Evolutionary conservation across 2,113 vertebrate species (phyloP).

Genomic region (Natator depressus): DNA sequence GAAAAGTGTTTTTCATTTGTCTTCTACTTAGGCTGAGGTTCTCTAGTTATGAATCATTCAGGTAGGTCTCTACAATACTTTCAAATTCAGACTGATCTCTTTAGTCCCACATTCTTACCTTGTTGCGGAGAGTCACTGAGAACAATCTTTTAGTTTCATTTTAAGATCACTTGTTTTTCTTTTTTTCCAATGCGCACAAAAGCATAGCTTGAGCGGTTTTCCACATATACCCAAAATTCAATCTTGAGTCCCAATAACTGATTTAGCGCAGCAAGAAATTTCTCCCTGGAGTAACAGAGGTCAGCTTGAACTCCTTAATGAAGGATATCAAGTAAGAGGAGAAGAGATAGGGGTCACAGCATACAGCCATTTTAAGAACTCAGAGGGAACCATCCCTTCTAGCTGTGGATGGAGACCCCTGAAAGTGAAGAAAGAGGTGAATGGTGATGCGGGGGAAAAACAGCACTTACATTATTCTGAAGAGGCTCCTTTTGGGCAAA

Average conservation of each 20-base stretch:
- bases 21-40: background rate
- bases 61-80: background rate
- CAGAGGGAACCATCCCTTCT: background rate
- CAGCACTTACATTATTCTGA: background rate
- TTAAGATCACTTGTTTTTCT: background rate
- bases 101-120: background rate
- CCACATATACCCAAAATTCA: background rate
- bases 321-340: constrained; percentile 16
- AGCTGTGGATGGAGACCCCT: background rate
- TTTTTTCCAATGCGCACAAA: background rate
- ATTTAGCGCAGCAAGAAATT: constrained; percentile 46
- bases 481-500: constrained; percentile 7
- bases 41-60: background rate
- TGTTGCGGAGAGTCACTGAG: background rate
- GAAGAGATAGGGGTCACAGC: constrained; percentile 10
- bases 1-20: background rate
- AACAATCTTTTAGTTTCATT: background rate
- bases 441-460: background rate
- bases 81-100: constrained; percentile 8
- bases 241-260: background rate
- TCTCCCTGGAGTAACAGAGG: constrained; percentile 29
- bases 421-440: background rate
- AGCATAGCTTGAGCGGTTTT: background rate
- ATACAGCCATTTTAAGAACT: constrained; percentile 31
- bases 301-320: constrained; percentile 21